Evolutionary conservation across 1,140 invertebrate genomes (phyloP).

Genomic region (Megalonaias nervosa): DNA sequence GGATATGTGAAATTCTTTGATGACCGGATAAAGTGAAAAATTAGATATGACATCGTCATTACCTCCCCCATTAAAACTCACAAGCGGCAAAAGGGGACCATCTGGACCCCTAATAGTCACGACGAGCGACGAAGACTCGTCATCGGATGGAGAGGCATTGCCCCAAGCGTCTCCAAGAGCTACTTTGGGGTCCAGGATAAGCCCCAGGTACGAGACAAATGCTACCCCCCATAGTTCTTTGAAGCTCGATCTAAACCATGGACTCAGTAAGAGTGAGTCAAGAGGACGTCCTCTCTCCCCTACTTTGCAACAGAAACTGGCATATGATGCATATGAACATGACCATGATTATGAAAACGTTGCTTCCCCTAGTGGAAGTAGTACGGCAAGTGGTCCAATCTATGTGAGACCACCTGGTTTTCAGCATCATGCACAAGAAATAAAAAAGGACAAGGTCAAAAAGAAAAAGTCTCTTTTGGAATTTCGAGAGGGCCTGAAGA

Average conservation of each 20-base stretch:
- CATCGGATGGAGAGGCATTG: conserved; percentile 38
- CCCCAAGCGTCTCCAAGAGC: conserved; percentile 32
- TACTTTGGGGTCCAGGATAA: conserved; percentile 20
- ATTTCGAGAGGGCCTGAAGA: conserved; percentile 54
- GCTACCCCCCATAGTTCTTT: background rate
- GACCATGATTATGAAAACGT: conserved; percentile 68
- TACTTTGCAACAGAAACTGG: conserved; percentile 4
- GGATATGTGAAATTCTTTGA: too few relatives aligned
- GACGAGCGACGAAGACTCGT: conserved; percentile 58
- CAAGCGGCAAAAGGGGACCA: conserved; percentile 61
- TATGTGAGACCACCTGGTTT: conserved; percentile 71
- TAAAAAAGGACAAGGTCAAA: conserved; percentile 45
- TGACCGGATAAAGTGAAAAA: too few relatives aligned
- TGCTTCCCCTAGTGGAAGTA: conserved; percentile 65
- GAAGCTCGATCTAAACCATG: too few relatives aligned
- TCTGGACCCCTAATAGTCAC: conserved; percentile 56
- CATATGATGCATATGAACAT: conserved; percentile 57
- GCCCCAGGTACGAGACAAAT: conserved; percentile 17
- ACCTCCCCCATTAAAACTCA: conserved; percentile 31
- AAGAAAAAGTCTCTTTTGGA: conserved; percentile 63
- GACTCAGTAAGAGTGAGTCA: too few relatives aligned
- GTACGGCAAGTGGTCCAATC: conserved; percentile 71
- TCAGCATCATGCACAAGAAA: conserved; percentile 68
- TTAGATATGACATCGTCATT: background rate
- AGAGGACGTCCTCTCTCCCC: too few relatives aligned